Conservation (phyloP, 2,113 vertebrate genomes). For the Eubucco bourcierii region DNA sequence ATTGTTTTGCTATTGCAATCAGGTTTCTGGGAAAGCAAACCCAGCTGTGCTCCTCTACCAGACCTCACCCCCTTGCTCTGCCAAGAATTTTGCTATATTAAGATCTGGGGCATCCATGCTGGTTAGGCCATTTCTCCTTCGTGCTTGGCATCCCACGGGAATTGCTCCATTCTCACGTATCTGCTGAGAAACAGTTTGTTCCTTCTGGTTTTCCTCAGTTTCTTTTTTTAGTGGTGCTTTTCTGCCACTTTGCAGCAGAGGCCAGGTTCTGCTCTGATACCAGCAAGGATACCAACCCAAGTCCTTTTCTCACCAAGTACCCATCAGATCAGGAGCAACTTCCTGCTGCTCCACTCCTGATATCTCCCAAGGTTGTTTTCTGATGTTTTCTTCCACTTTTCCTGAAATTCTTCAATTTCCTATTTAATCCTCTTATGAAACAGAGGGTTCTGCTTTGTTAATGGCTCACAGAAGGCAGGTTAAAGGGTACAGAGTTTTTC, state of each 20-base stretch:
- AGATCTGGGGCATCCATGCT: conserved; percentile 1
- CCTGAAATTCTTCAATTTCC: background rate
- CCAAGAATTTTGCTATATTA: conserved; percentile 49
- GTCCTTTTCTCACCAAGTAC: background rate
- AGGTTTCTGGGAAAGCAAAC: background rate
- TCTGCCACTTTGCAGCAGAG: background rate
- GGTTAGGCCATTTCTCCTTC: conserved; percentile 5
- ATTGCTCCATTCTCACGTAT: conserved; percentile 27
- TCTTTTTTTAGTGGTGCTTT: conserved; percentile 35
- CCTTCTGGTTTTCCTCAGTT: conserved; percentile 34
- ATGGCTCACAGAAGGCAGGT: background rate
- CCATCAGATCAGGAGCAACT: background rate
- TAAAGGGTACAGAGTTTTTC: background rate
- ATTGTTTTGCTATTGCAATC: background rate
- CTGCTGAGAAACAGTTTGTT: conserved; percentile 51
- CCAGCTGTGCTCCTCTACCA: background rate
- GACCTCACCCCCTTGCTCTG: conserved; percentile 1
- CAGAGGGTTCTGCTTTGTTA: background rate
- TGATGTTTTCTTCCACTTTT: background rate
- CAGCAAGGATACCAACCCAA: background rate
- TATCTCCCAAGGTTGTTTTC: background rate
- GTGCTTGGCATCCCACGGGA: conserved; percentile 1
- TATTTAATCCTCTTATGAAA: background rate
- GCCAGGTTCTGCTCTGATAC: background rate
- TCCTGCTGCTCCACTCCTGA: background rate